Base-by-base conservation (phyloP, 2,888 invertebrate genomes). In the Tortricodes alternella region DNA sequence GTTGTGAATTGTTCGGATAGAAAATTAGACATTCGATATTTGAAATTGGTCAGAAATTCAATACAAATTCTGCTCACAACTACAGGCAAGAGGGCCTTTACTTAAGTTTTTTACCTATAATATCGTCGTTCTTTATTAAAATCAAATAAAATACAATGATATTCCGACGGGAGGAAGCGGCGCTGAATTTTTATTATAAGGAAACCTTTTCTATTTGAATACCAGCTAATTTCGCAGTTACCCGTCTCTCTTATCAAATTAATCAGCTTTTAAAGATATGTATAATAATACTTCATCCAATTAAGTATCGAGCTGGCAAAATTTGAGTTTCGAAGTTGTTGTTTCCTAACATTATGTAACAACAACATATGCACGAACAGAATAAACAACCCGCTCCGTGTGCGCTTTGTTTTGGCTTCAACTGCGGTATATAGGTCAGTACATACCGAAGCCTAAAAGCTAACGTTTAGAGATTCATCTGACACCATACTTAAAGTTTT, bases 361-460 rank as follows among this genome's bases (percentile, higher is more conserved):
- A 70, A 73, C 64, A 81, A 73, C 73, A 71, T 58, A 60, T 60
- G 61, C 68, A 70, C 67, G 60, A 68, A 71, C 67, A 70, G 71
- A 73, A 71, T 72, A 73, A 71, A 65, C 63, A 64, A 66, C 64
- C 67, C 71, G 67, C 64, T 67, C 60, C 48, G 62, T 53, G 55
- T 51, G 52, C 73, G 73, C 72, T 78, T 71, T 73, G 72, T 74
- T 73, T 71, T 71, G 51, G 66, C 61, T 63, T 59, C 70, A 73
- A 69, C 18, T 18, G 29, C 16, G 29, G 29, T 44, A 43, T 23
- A 39, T 29, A 53, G 15, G 15, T 21, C 16, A 15, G 37, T 38
- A 35, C 3, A 41, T 19, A 19, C 9, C 27, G 24, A 24, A 15
- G 24, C 32, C 34, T 55, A 55, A 41, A 35, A 39, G 39, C 8